A percentile compares a stretch with the other conserved stretches of the same genome.
These are phyloP conservation scores for Spongia lamella DNA, from an alignment of 37 sponge, comb jelly and placozoan species.

Conservation along the genomic window DNA sequence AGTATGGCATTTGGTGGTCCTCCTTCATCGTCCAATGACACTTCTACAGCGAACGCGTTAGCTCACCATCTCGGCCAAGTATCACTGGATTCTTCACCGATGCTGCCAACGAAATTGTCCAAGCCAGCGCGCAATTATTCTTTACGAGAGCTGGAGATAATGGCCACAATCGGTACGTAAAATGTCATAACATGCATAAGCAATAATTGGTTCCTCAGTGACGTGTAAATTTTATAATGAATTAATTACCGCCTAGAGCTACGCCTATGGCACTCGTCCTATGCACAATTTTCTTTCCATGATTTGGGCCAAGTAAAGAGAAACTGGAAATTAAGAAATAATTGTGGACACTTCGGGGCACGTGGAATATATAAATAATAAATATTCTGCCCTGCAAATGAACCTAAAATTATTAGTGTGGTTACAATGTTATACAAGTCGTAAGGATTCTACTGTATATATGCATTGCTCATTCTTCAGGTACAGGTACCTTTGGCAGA, in stretches of 20 bases:
- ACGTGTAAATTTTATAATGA: too few relatives aligned
- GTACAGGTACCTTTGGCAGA: constrained; percentile 94
- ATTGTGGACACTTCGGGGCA: too few relatives aligned
- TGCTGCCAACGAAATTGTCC: background rate
- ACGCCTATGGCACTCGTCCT: too few relatives aligned
- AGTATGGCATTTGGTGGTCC: constrained; percentile 5
- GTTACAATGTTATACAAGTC: background rate
- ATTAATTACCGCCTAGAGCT: too few relatives aligned
- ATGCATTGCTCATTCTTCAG: constrained; percentile 41
- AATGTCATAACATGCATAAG: too few relatives aligned
- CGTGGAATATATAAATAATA: too few relatives aligned
- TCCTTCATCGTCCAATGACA: background rate
- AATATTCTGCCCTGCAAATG: too few relatives aligned
- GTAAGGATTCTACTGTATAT: background rate
- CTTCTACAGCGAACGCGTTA: constrained; percentile 17
- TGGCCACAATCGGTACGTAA: constrained; percentile 80
- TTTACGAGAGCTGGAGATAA: constrained; percentile 65
- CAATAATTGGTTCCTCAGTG: too few relatives aligned
- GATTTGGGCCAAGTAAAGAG: too few relatives aligned
- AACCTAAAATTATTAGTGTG: too few relatives aligned
- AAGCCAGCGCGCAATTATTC: constrained; percentile 38
- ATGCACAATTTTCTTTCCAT: too few relatives aligned
- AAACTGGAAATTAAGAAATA: too few relatives aligned
- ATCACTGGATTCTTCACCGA: constrained; percentile 42
- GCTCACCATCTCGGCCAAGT: constrained; percentile 58